These are phyloP conservation scores for Stomatorhinus ivindoensis DNA, from an alignment of 2,113 vertebrate species.

Conservation along the genomic window DNA sequence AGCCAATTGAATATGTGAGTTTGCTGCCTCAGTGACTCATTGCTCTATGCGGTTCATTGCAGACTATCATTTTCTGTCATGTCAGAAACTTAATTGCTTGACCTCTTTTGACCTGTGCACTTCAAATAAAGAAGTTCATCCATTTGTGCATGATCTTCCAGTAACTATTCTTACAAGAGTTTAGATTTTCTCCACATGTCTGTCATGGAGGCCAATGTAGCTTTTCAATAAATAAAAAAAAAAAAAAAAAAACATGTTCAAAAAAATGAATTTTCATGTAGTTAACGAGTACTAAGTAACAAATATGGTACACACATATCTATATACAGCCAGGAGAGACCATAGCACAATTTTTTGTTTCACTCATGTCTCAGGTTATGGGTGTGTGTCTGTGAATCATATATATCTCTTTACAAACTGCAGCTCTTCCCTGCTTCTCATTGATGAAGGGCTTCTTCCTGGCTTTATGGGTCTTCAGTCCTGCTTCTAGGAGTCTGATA, in stretches of 20 bases:
- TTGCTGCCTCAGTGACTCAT: background rate
- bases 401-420: no score
- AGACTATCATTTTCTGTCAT: background rate
- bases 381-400: no score
- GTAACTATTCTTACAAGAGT: background rate
- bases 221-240: background rate
- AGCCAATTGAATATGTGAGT: background rate
- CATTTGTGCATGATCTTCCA: background rate
- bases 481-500: no score
- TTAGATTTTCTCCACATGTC: background rate
- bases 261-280: background rate
- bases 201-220: background rate
- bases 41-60: background rate
- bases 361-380: no score
- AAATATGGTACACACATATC: background rate
- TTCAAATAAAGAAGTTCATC: background rate
- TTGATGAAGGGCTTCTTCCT: no score
- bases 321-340: background rate
- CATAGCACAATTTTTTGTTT: background rate
- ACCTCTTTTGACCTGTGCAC: background rate
- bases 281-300: background rate
- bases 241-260: no score
- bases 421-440: no score
- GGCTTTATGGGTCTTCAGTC: no score
- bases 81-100: background rate